Evolutionary conservation across 2,113 vertebrate genomes (phyloP), one percentile per base, ranked within the genome.

Genomic region (Pithys albifrons): DNA sequence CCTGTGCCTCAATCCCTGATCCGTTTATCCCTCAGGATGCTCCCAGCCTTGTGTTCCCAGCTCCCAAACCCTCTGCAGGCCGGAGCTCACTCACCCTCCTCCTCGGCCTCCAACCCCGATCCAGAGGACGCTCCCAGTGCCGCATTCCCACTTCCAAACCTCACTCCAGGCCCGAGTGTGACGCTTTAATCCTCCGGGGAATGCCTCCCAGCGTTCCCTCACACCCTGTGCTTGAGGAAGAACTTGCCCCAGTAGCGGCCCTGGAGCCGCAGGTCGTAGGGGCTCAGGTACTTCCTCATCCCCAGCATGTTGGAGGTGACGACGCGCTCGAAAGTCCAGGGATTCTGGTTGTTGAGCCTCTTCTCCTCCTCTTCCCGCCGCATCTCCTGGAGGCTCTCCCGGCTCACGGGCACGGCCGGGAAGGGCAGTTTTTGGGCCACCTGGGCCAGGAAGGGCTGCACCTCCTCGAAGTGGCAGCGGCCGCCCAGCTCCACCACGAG

Each of bases 391-490:
- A 99, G 97, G 55, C 96, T 95, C 33, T 99, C 93, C 12, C 96
- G 97, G 98, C 98, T 99, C 81, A 99, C 67, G 0, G 98, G 97
- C 76, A 98, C 55, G 4, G 99, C 99, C 3, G 97, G 97, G 81
- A 99, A 99, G 1, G 99, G 99, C 51, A 99, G 80, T 15, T 99
- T 99, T 51, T 98, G 98, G 28, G 99, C 99, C 19, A 99, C 98
- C 70, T 98, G 97, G 12, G 9, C 69, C 10, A 99, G 97, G 85
- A 99, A 96, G 0, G 91, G 94, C 20, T 97, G 46, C 2, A 99
- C 98, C 94, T 99, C 98, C 0, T 10, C 95, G 7, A 99, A 98
- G 79, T 99, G 98, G 45, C 99, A 98, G 28, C 58, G 98, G 10
- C 99, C 99, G 3, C 99, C 99, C 7, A 99, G 43, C 89, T 99